Conservation (phyloP, 2,888 invertebrate genomes). For the Synanthedon tipuliformis region DNA sequence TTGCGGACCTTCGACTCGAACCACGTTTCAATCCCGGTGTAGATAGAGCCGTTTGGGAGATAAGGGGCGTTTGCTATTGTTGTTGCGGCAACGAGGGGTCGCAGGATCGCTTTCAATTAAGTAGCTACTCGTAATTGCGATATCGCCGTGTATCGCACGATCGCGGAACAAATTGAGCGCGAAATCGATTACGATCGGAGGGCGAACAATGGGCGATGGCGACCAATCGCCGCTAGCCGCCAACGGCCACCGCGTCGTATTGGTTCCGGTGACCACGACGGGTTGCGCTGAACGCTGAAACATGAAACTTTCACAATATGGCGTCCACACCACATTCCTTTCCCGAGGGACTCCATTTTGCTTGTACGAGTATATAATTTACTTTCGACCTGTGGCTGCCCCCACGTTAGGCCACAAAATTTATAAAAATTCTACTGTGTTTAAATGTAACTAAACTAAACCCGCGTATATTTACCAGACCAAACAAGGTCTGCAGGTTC, state of each 20-base stretch:
- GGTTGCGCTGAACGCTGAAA: slow-evolving; percentile 46
- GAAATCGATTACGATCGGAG: slow-evolving; percentile 28
- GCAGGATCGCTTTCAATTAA: slow-evolving; percentile 23
- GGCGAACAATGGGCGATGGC: slow-evolving; percentile 13
- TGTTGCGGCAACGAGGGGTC: slow-evolving; percentile 1
- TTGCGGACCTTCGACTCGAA: not conserved
- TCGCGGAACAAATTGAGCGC: slow-evolving; percentile 50
- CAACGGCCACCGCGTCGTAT: slow-evolving; percentile 9
- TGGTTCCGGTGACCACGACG: slow-evolving; percentile 29
- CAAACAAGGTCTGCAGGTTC: no score
- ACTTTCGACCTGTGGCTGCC: no score
- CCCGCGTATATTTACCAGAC: no score
- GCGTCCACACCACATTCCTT: slow-evolving; percentile 23
- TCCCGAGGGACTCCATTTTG: slow-evolving; percentile 21
- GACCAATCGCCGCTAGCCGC: slow-evolving; percentile 18
- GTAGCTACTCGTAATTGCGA: slow-evolving; percentile 29
- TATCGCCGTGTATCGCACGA: slow-evolving; percentile 29
- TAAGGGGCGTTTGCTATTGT: slow-evolving; percentile 4
- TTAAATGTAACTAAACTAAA: no score
- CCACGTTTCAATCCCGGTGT: no score
- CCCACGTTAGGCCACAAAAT: no score
- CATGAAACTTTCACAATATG: slow-evolving; percentile 15
- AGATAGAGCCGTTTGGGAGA: no score
- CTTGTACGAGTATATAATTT: no score
- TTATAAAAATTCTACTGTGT: no score